Evolutionary conservation across 30 jellyfish, hydroid and myxozoan genomes (phyloP), one percentile per base, ranked within the genome.

Genomic region (Aurelia sp.): DNA sequence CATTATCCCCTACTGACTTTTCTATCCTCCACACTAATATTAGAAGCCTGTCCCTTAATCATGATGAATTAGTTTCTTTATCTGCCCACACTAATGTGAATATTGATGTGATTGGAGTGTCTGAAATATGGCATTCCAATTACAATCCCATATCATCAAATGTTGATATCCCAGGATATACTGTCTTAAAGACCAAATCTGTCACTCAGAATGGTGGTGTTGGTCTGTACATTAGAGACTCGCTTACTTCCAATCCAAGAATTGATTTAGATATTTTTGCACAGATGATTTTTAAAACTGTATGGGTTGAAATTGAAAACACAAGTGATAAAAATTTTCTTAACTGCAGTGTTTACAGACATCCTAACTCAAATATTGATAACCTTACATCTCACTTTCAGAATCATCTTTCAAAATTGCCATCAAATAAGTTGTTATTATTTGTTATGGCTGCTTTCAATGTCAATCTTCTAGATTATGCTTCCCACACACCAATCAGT

Each of bases 51-150:
- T 78, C 80, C 71, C 80, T 62, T 78, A 72, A 78, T 78, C 81
- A 78, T 78, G 89, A 78, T 78, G 89, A 78, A 78, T 78, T 78
- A 78, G 69, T 78, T 5, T 62, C 82, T 12, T 62, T 78, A 78
- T 35, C 89, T 3, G 58, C 68, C n/a, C 81, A 62, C 59, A 61
- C 52, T 37, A 78, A 63, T 62, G 37, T 78, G 33, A 27, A 27
- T 2, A 1, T 27, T 27, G 33, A 27, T 27, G 33, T 27, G 33
- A 27, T 27, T 27, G 69, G 65, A 78, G 44, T 27, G 37, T 78
- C 89, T 78, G 89, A 78, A 78, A 78, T 78, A 4, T 78, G 81
- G 89, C 47, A 60, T 62, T 61, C 80, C 47, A 47, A 11, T 20
- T 66, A 27, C 2, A 27, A 27, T 27, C 33, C 33, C 33, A 27